Conservation (phyloP, 2,113 vertebrate species). For the Canis aureus region DNA sequence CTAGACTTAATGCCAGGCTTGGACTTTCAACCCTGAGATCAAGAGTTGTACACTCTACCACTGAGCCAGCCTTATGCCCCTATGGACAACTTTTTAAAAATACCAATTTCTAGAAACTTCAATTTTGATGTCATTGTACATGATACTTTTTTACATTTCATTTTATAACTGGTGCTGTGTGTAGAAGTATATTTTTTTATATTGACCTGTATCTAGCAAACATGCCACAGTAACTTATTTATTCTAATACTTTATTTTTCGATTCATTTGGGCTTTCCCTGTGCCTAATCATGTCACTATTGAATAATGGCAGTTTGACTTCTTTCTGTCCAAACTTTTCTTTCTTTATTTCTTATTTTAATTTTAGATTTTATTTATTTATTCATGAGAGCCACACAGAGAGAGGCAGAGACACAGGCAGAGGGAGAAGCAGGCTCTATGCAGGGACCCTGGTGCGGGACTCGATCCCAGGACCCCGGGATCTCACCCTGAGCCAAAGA, state of each 20-base stretch:
- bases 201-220: neutral
- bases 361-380: too few species aligned
- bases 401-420: too few species aligned
- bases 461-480: too few species aligned
- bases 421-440: too few species aligned
- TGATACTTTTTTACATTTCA: neutral
- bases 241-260: neutral
- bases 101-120: neutral
- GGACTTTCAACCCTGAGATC: neutral
- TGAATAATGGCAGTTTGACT: neutral
- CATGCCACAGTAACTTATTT: constrained; percentile 22
- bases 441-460: too few species aligned
- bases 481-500: too few species aligned
- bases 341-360: too few species aligned
- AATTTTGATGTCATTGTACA: neutral
- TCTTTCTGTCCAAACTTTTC: neutral
- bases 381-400: too few species aligned
- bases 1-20: neutral
- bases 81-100: neutral
- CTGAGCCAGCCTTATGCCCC: neutral
- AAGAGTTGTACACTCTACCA: neutral
- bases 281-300: neutral
- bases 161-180: neutral
- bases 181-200: neutral
- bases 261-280: neutral